Evolutionary conservation across 2,113 vertebrate genomes (phyloP), one percentile per base, ranked within the genome.

Genomic region (Onychostruthus taczanowskii): DNA sequence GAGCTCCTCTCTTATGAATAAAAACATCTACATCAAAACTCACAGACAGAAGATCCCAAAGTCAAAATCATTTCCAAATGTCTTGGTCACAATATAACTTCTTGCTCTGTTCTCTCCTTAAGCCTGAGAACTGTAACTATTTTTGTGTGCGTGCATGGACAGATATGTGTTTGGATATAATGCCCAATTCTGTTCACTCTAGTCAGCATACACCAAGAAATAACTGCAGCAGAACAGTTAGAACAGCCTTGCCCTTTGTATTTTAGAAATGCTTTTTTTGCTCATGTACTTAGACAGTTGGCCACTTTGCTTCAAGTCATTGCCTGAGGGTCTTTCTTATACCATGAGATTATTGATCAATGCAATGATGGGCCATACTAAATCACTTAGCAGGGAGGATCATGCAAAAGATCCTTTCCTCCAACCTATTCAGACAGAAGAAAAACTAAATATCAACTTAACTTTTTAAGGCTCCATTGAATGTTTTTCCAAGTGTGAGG

Each of bases 71-170:
- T 79, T 94, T 93, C 78, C 59, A 50, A 44, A 63, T 35, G 3
- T 19, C 55, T 75, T 69, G 10, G 17, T 69, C 37, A 50, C 30
- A 70, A 13, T 22, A 39, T 23, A 79, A 43, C 15, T 55, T 76
- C 46, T 53, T 61, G 10, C 10, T 78, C 13, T 68, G 10, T 46
- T 82, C n/a, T 89, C 49, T 73, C 44, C 46, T 87, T 69, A 62
- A 39, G 30, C 39, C n/a, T 69, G 10, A 84, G n/a, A 67, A 56
- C 5, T 41, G 1, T 14, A 55, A 16, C 17, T 53, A 16, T 13
- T 43, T 84, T n/a, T 62, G 12, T 43, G 26, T 20, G 16, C 0
- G 0, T 7, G 1, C 7, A 16, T 0, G 5, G 62, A 31, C 33
- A 28, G 43, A 33, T 84, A 55, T 43, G 10, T 82, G 23, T 76